Conservation (phyloP, 2,113 vertebrate genomes). For the Sapajus apella region DNA sequence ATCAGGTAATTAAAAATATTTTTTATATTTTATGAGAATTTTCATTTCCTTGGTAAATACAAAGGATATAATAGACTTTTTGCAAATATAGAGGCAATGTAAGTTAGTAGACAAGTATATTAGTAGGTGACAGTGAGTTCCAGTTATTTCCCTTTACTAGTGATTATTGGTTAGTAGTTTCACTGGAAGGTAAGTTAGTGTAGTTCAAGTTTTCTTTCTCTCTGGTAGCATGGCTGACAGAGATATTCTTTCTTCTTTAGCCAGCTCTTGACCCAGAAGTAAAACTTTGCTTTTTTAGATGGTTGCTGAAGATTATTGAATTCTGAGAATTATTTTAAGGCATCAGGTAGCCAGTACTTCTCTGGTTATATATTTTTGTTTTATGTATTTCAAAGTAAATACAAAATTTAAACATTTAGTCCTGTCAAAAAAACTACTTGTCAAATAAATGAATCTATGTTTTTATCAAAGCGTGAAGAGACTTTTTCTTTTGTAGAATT, state of each 20-base stretch:
- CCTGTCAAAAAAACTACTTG: background rate
- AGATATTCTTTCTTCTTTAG: background rate
- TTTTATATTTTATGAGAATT: background rate
- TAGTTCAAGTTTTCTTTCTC: background rate
- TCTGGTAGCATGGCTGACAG: background rate
- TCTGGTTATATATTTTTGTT: conserved; percentile 24
- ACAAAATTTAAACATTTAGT: background rate
- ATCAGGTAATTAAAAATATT: conserved; percentile 85
- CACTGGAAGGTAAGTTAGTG: background rate
- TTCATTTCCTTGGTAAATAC: background rate
- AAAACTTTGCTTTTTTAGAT: background rate
- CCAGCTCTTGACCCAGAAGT: background rate
- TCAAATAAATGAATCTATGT: background rate
- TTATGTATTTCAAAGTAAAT: conserved; percentile 33
- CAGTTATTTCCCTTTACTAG: background rate
- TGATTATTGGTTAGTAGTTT: background rate
- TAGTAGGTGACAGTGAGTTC: background rate
- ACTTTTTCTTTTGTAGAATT: background rate
- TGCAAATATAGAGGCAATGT: background rate
- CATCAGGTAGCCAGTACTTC: background rate
- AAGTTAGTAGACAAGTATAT: background rate
- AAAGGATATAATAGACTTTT: background rate
- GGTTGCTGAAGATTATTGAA: background rate
- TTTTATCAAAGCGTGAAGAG: background rate
- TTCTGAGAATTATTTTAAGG: conserved; percentile 7